phyloP scores from a whole-genome alignment of 2,113 vertebrate species.

The Phylloscopus whistleri region DNA sequence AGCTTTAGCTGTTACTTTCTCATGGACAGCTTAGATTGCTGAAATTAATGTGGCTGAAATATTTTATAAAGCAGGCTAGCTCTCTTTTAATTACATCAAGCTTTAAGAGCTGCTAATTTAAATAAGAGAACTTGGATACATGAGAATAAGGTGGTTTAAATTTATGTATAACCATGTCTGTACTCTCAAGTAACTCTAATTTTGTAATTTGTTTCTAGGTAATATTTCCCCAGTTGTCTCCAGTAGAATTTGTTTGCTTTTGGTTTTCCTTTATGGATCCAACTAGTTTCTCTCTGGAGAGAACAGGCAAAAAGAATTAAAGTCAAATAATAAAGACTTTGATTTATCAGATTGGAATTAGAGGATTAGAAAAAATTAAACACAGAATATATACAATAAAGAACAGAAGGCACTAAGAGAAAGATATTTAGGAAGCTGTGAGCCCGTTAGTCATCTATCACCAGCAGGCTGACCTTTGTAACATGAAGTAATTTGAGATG shows the following conservation, averaged over 20 bases:
- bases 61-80: background rate
- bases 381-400: background rate
- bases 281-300: background rate
- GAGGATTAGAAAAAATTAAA: background rate
- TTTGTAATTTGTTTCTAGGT: background rate
- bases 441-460: background rate
- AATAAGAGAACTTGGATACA: background rate
- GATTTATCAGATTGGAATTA: background rate
- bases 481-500: background rate
- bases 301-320: background rate
- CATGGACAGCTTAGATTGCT: background rate
- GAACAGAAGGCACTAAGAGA: background rate
- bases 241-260: background rate
- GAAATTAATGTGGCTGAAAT: background rate
- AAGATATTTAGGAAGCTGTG: background rate
- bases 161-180: background rate
- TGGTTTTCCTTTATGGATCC: background rate
- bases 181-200: background rate
- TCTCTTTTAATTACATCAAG: constrained; percentile 10
- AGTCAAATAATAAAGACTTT: background rate
- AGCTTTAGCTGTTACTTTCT: background rate
- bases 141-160: background rate
- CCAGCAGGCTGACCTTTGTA: constrained; percentile 31
- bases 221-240: background rate
- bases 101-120: background rate